These are phyloP conservation scores for Lasius fuliginosus DNA, from an alignment of 2,888 invertebrate species.

Conservation along the genomic window DNA sequence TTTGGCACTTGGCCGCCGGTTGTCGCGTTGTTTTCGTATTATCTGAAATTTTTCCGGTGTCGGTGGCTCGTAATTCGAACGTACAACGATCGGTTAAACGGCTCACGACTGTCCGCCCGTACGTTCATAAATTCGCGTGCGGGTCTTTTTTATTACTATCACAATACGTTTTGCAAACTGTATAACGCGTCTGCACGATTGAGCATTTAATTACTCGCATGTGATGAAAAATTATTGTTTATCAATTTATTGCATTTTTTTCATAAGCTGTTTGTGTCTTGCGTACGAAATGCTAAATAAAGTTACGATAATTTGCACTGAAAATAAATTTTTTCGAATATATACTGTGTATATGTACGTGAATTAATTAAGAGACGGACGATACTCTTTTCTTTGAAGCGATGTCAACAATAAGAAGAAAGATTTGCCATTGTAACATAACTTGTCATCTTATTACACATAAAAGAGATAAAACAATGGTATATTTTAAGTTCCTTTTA, in stretches of 20 bases:
- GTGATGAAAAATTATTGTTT: conserved; percentile 12
- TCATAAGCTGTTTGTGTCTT: neutral
- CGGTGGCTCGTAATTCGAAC: conserved; percentile 56
- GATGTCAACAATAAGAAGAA: neutral
- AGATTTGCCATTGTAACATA: neutral
- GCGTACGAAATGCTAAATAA: neutral
- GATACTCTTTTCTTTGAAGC: neutral
- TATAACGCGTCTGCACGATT: conserved; percentile 29
- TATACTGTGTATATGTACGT: neutral
- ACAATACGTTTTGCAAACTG: conserved; percentile 33
- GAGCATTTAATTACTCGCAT: neutral
- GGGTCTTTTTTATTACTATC: conserved; percentile 29
- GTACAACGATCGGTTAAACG: conserved; percentile 45
- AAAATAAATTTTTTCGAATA: neutral
- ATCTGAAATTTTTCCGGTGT: conserved; percentile 56
- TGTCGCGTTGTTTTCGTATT: conserved; percentile 58
- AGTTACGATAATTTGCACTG: neutral
- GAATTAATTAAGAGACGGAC: neutral
- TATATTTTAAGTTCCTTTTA: conserved; percentile 6
- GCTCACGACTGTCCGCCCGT: conserved; percentile 28
- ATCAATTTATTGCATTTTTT: conserved; percentile 9
- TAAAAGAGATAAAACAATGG: conserved; percentile 7
- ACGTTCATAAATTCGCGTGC: conserved; percentile 21
- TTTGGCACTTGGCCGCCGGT: conserved; percentile 7
- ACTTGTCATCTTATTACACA: conserved; percentile 12